Evolutionary conservation across 1,140 invertebrate species (phyloP), one percentile per base, ranked within the genome.

Genomic region (Hycleus cichorii): DNA sequence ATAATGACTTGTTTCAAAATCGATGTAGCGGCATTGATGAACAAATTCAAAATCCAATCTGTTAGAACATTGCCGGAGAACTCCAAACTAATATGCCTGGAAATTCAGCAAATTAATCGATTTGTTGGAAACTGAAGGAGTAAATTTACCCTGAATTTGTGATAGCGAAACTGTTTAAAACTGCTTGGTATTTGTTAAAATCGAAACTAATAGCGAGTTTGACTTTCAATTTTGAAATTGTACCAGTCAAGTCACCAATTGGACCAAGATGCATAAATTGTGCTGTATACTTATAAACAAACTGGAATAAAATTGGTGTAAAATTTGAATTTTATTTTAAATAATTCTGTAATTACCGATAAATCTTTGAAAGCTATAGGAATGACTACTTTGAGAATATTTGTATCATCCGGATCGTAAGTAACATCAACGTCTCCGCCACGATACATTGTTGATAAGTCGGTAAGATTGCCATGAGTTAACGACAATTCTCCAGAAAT

Each of bases 41-140:
- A 62, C 0, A 77, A 72, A 62, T 75, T 78, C 2, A 75, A 32
- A 11, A 78, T 60, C 72, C 73, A 77, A 58, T 77, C 77, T 48
- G 61, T 62, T 24, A 80, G 64, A 18, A 72, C 66, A 63, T 78
- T 76, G 55, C 76, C 77, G 27, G 72, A 75, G 11, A 80, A 64
- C 10, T 69, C 68, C 3, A 80, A 70, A 24, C 68, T 68, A 11
- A 79, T 49, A 11, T 54, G 10, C 3, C 59, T 62, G 39, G 3
- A 47, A 55, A 45, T 12, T 12, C 51, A 53, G 18, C 18, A 64
- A n/a, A 39, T 9, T 44, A 43, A 50, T 43, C 38, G 44, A 18
- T 18, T 18, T 18, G 18, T 18, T 18, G 18, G 2, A 18, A 18
- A 18, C 18, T 1, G 18, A 18, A 18, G 0, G 32, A 27, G 25